These are phyloP conservation scores for Sandelia bainsii DNA, from an alignment of 2,797 vertebrate genomes.

Conservation along the genomic window DNA sequence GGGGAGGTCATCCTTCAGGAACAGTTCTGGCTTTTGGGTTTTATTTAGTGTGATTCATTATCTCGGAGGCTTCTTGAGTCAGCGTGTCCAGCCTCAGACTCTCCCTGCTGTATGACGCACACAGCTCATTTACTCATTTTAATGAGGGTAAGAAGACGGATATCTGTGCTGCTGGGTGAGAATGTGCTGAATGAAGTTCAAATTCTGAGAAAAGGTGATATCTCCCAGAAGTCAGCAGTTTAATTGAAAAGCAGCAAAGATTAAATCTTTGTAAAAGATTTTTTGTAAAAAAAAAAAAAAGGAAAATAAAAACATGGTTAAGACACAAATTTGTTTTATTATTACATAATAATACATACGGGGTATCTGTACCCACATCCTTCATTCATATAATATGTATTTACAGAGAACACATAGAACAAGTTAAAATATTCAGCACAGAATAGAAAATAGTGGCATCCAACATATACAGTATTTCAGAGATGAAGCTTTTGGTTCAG, in stretches of 20 bases:
- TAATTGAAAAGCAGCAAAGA: conserved; percentile 5
- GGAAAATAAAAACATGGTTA: neutral
- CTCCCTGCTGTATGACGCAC: conserved; percentile 3
- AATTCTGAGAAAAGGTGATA: neutral
- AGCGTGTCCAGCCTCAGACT: conserved; percentile 5
- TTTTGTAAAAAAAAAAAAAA: no score
- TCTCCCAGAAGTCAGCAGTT: neutral
- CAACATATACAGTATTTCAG: neutral
- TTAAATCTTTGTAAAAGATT: no score
- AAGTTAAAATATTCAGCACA: neutral
- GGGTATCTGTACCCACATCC: no score
- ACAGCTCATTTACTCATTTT: conserved; percentile 30
- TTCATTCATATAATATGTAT: neutral
- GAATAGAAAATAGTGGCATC: neutral
- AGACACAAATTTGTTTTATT: neutral
- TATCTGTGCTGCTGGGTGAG: neutral
- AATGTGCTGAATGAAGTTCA: conserved; percentile 16
- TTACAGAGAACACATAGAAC: neutral
- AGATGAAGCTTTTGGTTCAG: neutral
- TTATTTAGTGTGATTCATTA: conserved; percentile 68
- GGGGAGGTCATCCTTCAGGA: conserved; percentile 29
- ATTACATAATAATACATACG: neutral
- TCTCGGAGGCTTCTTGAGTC: conserved; percentile 34
- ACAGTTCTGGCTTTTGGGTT: conserved; percentile 48
- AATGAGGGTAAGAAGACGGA: conserved; percentile 16